phyloP scores from a whole-genome alignment of 2,888 invertebrate species.

The Acleris emargana region DNA sequence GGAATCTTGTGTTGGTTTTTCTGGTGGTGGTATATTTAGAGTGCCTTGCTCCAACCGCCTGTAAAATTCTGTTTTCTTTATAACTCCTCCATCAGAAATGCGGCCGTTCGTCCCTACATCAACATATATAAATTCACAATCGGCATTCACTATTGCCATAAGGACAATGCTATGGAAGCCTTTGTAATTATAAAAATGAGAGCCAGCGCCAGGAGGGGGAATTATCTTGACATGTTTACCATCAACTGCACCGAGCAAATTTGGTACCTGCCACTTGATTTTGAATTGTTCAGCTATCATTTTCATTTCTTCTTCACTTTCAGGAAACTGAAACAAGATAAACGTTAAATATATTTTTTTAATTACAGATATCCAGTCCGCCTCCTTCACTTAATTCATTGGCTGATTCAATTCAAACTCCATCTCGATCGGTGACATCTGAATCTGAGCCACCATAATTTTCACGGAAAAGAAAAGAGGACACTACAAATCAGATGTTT shows the following conservation, averaged over 20 bases:
- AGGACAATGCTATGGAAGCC: conserved; percentile 32
- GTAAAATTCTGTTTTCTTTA: conserved; percentile 21
- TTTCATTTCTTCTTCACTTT: conserved; percentile 25
- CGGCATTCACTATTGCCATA: conserved; percentile 34
- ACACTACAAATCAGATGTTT: conserved; percentile 26
- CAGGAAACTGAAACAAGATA: conserved; percentile 32
- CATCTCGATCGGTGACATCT: conserved; percentile 12
- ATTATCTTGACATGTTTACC: conserved; percentile 16
- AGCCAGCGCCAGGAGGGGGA: conserved; percentile 32
- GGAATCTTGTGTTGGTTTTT: conserved; percentile 23
- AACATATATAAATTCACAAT: conserved; percentile 29
- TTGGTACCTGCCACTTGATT: conserved; percentile 22
- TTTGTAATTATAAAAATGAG: conserved; percentile 31
- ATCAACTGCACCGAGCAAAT: conserved; percentile 4
- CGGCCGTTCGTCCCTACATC: conserved; percentile 29
- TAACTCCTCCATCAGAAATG: conserved; percentile 22
- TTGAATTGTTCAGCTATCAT: conserved; percentile 27
- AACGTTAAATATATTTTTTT: conserved; percentile 23
- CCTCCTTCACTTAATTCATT: conserved; percentile 24
- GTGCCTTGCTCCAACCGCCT: not conserved
- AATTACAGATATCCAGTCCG: conserved; percentile 19
- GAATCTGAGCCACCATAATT: conserved; percentile 22
- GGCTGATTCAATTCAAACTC: conserved; percentile 15
- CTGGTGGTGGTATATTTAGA: conserved; percentile 20
- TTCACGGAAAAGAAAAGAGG: conserved; percentile 33